Evolutionary conservation across 2,113 vertebrate genomes (phyloP), one percentile per base, ranked within the genome.

Genomic region (Gadus macrocephalus): DNA sequence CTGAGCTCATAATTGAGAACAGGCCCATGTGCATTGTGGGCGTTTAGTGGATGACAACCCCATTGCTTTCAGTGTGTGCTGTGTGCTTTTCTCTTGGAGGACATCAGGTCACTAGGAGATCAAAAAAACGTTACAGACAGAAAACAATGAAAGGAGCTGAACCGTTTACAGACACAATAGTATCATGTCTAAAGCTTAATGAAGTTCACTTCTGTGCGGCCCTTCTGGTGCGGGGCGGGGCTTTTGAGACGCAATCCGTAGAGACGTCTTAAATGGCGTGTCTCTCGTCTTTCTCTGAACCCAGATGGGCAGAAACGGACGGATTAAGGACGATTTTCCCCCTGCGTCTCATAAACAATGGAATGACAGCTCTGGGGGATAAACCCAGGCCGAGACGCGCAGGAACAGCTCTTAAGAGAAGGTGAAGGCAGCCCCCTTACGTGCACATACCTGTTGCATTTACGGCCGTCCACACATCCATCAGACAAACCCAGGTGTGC

Each of bases 301-400:
- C 81, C 87, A 91, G 92, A 92, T 90, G 89, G 87, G 42, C 42
- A 89, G 81, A 76, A 42, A 27, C 76, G 61, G 61, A 15, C 25
- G 87, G 91, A 92, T 92, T 93, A 91, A 74, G 76, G 81, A 85
- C 87, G 90, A 90, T 91, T 90, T 89, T 9, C 42, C 42, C 42
- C 42, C 79, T 87, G 82, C 83, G 83, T 90, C 91, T 93, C 88
- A 90, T 91, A 90, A 91, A 91, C 83, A 86, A 85, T 80, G 77
- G 77, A 78, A 78, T 88, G 88, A 81, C 86, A 87, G 76, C 87
- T 83, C 67, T 74, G 78, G 42, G 79, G 83, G 88, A 91, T 91
- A 89, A 92, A 91, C 89, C 88, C 87, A 78, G 69, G 80, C 79
- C 79, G 83, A 86, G 86, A 88, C 76, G 69, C 80, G 73, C 66